Conservation (phyloP, 2,888 invertebrate genomes). For the Cybosia mesomella region DNA sequence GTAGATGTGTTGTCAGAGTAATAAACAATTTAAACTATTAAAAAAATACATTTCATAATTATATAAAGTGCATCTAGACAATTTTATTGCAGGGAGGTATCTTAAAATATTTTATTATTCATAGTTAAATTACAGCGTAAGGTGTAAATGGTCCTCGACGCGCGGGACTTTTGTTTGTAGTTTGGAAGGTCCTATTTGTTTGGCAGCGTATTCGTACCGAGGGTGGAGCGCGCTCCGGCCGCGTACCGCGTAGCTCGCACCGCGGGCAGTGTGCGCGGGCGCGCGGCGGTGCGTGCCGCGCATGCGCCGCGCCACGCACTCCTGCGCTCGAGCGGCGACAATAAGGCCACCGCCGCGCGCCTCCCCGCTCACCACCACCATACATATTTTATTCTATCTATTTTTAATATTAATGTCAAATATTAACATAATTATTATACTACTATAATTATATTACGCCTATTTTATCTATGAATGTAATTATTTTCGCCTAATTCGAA, state of each 20-base stretch:
- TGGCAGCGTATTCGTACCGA: conserved; percentile 51
- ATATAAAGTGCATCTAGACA: conserved; percentile 83
- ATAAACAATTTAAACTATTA: conserved; percentile 83
- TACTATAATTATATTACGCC: conserved; percentile 81
- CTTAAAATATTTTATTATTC: conserved; percentile 84
- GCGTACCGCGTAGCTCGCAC: not conserved
- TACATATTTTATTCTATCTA: conserved; percentile 86
- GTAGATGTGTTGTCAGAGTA: conserved; percentile 86
- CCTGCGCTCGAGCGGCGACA: conserved; percentile 60
- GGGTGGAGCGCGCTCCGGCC: conserved; percentile 41
- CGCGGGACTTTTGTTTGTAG: conserved; percentile 71
- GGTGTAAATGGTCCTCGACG: conserved; percentile 76
- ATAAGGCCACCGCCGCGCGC: conserved; percentile 74
- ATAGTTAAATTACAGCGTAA: conserved; percentile 83
- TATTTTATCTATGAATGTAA: conserved; percentile 86
- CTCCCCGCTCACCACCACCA: conserved; percentile 82
- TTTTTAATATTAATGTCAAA: conserved; percentile 87
- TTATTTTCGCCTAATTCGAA: conserved; percentile 87
- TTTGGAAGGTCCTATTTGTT: conserved; percentile 66
- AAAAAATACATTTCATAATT: conserved; percentile 84
- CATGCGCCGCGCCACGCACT: conserved; percentile 31
- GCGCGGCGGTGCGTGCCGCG: conserved; percentile 28
- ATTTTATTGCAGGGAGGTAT: conserved; percentile 85
- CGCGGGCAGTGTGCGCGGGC: conserved; percentile 22
- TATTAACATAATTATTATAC: conserved; percentile 86